phyloP scores from a whole-genome alignment of 2,113 vertebrate genomes.

The Egretta garzetta region DNA sequence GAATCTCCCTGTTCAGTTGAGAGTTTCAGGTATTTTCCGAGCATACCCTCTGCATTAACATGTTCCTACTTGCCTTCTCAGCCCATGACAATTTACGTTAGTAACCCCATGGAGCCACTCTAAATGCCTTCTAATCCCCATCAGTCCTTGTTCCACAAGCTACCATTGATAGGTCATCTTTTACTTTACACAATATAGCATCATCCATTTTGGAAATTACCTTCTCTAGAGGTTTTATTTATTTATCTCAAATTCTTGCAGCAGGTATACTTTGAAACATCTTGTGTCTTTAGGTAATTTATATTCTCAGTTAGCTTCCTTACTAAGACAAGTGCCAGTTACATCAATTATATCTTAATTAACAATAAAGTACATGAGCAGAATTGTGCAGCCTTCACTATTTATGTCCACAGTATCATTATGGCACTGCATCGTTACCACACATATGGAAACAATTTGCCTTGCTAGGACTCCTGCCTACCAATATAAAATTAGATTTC shows the following conservation, averaged over 20 bases:
- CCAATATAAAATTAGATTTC: not conserved
- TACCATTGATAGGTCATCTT: not conserved
- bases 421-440: not conserved
- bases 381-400: not conserved
- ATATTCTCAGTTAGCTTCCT: not conserved
- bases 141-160: not conserved
- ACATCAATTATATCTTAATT: not conserved
- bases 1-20: not conserved
- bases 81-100: not conserved
- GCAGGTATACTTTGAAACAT: not conserved
- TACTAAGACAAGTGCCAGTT: not conserved
- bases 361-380: not conserved
- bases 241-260: not conserved
- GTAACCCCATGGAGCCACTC: not conserved
- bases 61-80: not conserved
- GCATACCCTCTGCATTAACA: not conserved
- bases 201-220: not conserved
- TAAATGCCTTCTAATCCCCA: not conserved
- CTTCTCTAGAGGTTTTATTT: not conserved
- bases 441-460: not conserved
- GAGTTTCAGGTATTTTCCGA: not conserved
- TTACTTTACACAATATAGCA: not conserved
- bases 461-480: not conserved
- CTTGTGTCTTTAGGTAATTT: not conserved
- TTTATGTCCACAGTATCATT: not conserved